phyloP scores from a whole-genome alignment of 2,113 vertebrate genomes.

The Saccopteryx leptura region DNA sequence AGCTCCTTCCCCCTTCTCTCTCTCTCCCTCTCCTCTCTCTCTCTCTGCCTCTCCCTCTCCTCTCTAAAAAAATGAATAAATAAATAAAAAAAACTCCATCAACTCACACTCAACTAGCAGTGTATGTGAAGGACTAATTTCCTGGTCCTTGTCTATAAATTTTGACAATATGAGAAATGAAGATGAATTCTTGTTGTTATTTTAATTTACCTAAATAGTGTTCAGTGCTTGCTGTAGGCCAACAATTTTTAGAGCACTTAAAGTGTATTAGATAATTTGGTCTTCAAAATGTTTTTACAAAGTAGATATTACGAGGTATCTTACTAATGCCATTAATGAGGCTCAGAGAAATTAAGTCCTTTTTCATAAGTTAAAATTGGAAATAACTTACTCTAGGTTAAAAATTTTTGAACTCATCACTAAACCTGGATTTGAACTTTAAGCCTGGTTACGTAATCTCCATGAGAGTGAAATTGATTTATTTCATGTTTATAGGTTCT shows the following conservation, averaged over 20 bases:
- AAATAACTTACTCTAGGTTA: not conserved
- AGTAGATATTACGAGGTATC: not conserved
- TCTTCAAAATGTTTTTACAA: not conserved
- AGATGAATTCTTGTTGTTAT: not conserved
- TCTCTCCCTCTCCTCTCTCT: too few species aligned
- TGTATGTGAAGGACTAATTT: not conserved
- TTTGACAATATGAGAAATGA: not conserved
- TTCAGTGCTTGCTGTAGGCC: not conserved
- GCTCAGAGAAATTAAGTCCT: not conserved
- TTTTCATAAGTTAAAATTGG: not conserved
- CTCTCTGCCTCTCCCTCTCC: too few species aligned
- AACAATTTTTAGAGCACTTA: not conserved
- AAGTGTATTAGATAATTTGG: not conserved
- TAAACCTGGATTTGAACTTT: not conserved
- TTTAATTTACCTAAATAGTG: conserved; percentile 48
- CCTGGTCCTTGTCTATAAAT: not conserved
- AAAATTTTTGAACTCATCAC: not conserved
- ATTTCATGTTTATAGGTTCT: not conserved
- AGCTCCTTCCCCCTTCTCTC: too few species aligned
- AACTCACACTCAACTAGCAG: not conserved
- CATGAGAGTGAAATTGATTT: not conserved
- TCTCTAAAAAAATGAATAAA: too few species aligned
- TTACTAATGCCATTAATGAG: not conserved
- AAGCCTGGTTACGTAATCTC: not conserved
- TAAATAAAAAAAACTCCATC: not conserved